Evolutionary conservation across 2,888 invertebrate genomes (phyloP).

Genomic region (Apoderus coryli): DNA sequence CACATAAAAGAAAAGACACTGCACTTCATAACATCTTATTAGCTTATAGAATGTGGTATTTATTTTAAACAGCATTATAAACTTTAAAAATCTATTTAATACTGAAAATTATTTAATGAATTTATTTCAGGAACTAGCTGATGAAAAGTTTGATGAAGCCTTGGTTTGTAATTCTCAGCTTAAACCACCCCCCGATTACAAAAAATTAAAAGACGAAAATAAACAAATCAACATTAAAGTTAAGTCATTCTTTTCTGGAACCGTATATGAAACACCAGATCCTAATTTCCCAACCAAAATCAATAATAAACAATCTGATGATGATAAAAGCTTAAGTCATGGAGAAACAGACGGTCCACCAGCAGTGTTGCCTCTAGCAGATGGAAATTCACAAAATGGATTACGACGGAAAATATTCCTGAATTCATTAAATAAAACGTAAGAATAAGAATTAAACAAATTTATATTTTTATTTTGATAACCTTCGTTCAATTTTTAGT

Average conservation of each 20-base stretch:
- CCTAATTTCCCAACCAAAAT: slow-evolving; percentile 20
- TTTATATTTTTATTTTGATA: slow-evolving; percentile 3
- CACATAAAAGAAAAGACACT: too few species aligned
- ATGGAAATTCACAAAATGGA: slow-evolving; percentile 49
- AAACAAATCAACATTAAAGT: slow-evolving; percentile 49
- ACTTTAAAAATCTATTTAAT: too few species aligned
- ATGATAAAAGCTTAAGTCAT: slow-evolving; percentile 19
- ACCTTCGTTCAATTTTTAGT: slow-evolving; percentile 17
- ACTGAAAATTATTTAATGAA: too few species aligned
- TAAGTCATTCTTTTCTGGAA: slow-evolving; percentile 45
- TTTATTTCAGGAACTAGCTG: slow-evolving; percentile 47
- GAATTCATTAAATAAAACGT: slow-evolving; percentile 48
- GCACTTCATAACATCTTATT: too few species aligned
- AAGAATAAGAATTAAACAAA: slow-evolving; percentile 23
- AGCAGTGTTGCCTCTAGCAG: slow-evolving; percentile 48
- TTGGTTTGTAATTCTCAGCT: slow-evolving; percentile 23
- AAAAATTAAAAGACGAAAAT: slow-evolving; percentile 44
- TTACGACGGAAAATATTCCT: slow-evolving; percentile 53
- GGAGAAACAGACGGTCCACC: slow-evolving; percentile 25
- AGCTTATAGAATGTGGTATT: too few species aligned
- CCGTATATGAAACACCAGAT: slow-evolving; percentile 30
- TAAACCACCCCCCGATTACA: slow-evolving; percentile 46
- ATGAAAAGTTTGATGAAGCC: slow-evolving; percentile 37
- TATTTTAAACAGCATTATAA: too few species aligned
- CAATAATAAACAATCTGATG: slow-evolving; percentile 16